Conservation (phyloP, 2,888 invertebrate species). For the Brenthis daphne region DNA sequence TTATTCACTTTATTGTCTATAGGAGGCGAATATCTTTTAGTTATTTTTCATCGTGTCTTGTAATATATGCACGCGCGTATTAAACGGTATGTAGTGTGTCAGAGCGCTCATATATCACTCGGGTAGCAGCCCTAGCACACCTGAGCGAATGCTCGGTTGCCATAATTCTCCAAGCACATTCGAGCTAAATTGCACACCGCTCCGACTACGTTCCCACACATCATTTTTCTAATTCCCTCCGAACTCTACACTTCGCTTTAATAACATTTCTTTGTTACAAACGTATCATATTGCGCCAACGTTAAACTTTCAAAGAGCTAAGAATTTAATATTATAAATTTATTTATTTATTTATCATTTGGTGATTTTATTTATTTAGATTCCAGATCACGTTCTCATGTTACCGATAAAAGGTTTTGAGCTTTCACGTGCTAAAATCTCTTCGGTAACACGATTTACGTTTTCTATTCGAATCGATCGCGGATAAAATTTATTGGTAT, state of each 20-base stretch:
- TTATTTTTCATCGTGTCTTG: constrained; percentile 4
- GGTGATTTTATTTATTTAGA: constrained; percentile 25
- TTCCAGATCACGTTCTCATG: constrained; percentile 30
- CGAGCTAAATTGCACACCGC: constrained; percentile 68
- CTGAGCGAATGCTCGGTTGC: constrained; percentile 61
- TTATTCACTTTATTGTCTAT: constrained; percentile 42
- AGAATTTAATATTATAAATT: constrained; percentile 27
- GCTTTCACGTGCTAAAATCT: constrained; percentile 35
- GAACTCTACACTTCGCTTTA: constrained; percentile 60
- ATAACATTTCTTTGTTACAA: constrained; percentile 54
- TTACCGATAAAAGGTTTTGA: constrained; percentile 26
- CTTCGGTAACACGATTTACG: constrained; percentile 43
- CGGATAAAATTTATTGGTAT: constrained; percentile 53
- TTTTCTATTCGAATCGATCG: constrained; percentile 46
- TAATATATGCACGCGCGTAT: constrained; percentile 18
- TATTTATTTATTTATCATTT: too few relatives aligned
- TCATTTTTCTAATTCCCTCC: constrained; percentile 72
- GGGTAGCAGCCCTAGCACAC: constrained; percentile 57
- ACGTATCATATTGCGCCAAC: constrained; percentile 41
- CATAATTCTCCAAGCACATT: constrained; percentile 73
- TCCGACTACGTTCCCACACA: constrained; percentile 71
- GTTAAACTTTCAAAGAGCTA: constrained; percentile 25
- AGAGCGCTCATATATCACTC: constrained; percentile 32
- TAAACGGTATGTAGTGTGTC: constrained; percentile 12
- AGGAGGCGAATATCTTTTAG: constrained; percentile 40